Evolutionary conservation across 2,888 invertebrate species (phyloP).

Genomic region (Meta bourneti): DNA sequence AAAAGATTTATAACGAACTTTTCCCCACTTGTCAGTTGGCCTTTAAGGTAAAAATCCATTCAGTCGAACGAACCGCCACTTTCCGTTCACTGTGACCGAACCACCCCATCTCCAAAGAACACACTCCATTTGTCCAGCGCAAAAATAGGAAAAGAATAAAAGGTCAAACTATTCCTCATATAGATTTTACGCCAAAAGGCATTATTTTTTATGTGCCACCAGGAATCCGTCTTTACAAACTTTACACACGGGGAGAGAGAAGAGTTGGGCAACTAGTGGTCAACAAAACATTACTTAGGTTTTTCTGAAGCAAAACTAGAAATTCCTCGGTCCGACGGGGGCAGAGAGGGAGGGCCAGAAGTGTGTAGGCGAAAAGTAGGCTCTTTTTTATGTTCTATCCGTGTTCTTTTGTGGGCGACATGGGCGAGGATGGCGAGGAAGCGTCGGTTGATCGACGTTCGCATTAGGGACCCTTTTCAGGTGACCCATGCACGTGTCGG

Average conservation of each 20-base stretch:
- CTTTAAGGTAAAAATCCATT: slow-evolving; percentile 22
- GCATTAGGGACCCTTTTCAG: slow-evolving; percentile 77
- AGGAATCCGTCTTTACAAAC: slow-evolving; percentile 20
- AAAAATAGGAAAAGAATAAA: not conserved
- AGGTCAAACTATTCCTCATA: slow-evolving; percentile 32
- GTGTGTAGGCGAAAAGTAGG: not conserved
- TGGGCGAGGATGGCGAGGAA: slow-evolving; percentile 28
- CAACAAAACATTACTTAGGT: slow-evolving; percentile 67
- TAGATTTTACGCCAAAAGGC: slow-evolving; percentile 41
- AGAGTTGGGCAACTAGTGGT: slow-evolving; percentile 64
- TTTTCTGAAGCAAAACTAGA: slow-evolving; percentile 14
- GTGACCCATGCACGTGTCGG: slow-evolving; percentile 73
- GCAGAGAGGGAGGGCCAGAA: not conserved
- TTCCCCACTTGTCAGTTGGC: not conserved
- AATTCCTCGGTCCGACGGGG: not conserved
- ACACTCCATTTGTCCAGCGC: slow-evolving; percentile 24
- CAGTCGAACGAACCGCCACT: not conserved
- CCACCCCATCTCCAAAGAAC: not conserved
- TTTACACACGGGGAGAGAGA: not conserved
- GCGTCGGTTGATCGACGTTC: slow-evolving; percentile 75
- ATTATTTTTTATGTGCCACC: slow-evolving; percentile 2
- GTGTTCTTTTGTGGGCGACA: slow-evolving; percentile 14
- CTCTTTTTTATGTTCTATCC: not conserved
- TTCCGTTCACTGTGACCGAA: slow-evolving; percentile 20
- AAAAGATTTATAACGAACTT: not conserved